Evolutionary conservation across 2,113 vertebrate genomes (phyloP).

Genomic region (Ictidomys tridecemlineatus): DNA sequence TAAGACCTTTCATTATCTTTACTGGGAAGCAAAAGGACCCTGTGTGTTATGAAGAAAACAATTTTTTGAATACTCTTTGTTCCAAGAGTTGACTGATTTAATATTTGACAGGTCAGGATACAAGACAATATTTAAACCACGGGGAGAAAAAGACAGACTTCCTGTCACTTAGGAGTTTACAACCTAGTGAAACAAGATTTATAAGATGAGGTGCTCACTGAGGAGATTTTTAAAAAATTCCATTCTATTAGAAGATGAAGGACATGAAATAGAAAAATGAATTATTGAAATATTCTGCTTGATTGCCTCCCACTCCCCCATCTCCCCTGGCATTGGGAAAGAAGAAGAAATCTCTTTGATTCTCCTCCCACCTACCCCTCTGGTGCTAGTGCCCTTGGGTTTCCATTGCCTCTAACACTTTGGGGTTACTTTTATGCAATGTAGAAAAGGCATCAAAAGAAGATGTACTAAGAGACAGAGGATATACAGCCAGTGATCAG

Average conservation of each 20-base stretch:
- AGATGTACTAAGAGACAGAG: background rate
- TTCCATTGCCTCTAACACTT: background rate
- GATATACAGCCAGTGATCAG: background rate
- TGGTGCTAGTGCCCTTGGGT: background rate
- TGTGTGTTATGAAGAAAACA: background rate
- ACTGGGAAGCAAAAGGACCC: conserved; percentile 46
- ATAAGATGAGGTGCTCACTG: conserved; percentile 62
- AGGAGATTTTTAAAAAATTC: conserved; percentile 51
- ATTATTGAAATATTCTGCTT: conserved; percentile 78
- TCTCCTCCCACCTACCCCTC: background rate
- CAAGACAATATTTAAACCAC: conserved; percentile 73
- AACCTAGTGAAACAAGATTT: conserved; percentile 73
- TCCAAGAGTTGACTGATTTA: conserved; percentile 78
- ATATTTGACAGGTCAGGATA: conserved; percentile 73
- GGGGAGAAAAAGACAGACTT: conserved; percentile 62
- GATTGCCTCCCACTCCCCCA: conserved; percentile 49
- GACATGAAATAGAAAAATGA: conserved; percentile 82
- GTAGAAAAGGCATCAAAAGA: conserved; percentile 17
- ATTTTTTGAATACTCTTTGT: conserved; percentile 75
- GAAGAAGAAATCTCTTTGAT: conserved; percentile 40
- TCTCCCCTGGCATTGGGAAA: background rate
- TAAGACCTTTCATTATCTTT: conserved; percentile 77
- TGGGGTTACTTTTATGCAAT: background rate
- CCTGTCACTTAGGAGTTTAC: conserved; percentile 73
- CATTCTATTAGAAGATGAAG: conserved; percentile 74